Percentiles rank a stretch among this genome's conserved stretches.
Conservation (phyloP, 1,140 invertebrate genomes). For the Bombus difficillimus region DNA sequence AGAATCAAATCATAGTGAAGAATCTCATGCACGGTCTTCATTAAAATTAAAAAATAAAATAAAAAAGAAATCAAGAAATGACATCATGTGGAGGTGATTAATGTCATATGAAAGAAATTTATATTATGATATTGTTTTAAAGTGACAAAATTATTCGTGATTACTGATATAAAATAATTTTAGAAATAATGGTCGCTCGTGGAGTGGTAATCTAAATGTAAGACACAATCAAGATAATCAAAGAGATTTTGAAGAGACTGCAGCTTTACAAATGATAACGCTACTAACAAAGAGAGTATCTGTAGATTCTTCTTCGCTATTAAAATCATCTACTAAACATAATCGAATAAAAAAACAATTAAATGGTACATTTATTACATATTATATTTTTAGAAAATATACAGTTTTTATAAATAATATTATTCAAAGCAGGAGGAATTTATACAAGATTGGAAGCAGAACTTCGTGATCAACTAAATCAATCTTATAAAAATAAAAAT, state of each 20-base stretch:
- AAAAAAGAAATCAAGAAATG: constrained; percentile 60
- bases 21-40: constrained; percentile 67
- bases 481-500: constrained; percentile 74
- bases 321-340: constrained; percentile 67
- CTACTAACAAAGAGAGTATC: constrained; percentile 84
- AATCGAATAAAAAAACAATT: constrained; percentile 71
- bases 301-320: constrained; percentile 66
- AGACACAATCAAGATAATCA: constrained; percentile 93
- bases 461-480: constrained; percentile 85
- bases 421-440: constrained; percentile 84
- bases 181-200: constrained; percentile 83
- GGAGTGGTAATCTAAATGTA: constrained; percentile 88
- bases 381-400: constrained; percentile 25
- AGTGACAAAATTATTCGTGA: background rate
- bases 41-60: constrained; percentile 59
- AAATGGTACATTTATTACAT: constrained; percentile 70
- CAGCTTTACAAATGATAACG: constrained; percentile 86
- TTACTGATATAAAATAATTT: constrained; percentile 9
- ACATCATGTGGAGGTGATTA: constrained; percentile 55
- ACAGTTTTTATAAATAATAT: constrained; percentile 32
- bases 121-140: constrained; percentile 4
- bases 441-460: constrained; percentile 88
- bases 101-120: constrained; percentile 7
- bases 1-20: constrained; percentile 77
- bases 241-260: constrained; percentile 90